These are phyloP conservation scores for Equus quagga DNA, from an alignment of 2,113 vertebrate genomes.

Conservation along the genomic window DNA sequence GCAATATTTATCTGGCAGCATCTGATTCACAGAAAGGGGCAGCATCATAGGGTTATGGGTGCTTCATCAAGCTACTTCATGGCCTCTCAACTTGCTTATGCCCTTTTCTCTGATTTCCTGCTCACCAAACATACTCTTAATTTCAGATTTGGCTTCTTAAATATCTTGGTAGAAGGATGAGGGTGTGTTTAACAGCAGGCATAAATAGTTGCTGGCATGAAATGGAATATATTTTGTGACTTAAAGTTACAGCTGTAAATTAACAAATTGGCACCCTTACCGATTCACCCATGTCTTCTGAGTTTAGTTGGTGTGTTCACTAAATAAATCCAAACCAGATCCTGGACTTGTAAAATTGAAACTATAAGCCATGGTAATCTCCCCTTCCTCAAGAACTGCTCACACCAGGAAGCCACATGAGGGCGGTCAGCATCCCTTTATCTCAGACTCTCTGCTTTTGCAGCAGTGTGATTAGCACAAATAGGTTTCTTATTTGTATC, in stretches of 20 bases:
- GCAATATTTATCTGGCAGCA: background rate
- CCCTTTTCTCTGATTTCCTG: background rate
- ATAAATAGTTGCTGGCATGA: background rate
- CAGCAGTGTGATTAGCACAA: background rate
- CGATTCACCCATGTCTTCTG: background rate
- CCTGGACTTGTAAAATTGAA: background rate
- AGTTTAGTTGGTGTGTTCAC: background rate
- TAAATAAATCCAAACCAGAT: conserved; percentile 31
- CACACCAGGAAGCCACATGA: background rate
- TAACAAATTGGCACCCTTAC: background rate
- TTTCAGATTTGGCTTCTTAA: conserved; percentile 39
- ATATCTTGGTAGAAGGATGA: background rate
- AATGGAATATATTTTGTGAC: background rate
- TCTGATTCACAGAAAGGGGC: background rate
- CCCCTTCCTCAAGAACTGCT: background rate
- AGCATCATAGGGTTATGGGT: background rate
- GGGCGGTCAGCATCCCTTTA: background rate
- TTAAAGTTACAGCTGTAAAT: conserved; percentile 19
- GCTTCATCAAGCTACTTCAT: background rate
- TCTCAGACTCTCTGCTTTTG: background rate
- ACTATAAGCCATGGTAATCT: background rate
- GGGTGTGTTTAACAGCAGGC: background rate
- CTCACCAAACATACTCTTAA: conserved; percentile 10
- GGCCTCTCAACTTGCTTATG: background rate
- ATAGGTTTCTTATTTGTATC: background rate